Conservation (phyloP, 2,113 vertebrate genomes). For the Uria aalge region DNA sequence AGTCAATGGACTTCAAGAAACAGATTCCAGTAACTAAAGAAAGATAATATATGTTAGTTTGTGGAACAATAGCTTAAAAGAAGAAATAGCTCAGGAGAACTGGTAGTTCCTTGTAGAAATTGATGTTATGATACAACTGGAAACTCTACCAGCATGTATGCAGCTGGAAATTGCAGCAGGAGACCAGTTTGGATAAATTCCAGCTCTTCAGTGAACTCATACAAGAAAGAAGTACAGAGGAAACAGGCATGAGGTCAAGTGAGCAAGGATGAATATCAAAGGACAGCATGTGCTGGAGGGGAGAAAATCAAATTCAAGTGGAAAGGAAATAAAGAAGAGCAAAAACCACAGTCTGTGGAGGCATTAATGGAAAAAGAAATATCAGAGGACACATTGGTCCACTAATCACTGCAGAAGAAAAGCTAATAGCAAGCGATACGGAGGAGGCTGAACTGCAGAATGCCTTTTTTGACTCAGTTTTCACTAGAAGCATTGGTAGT, state of each 20-base stretch:
- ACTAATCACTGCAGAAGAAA: background rate
- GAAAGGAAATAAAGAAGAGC: background rate
- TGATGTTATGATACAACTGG: background rate
- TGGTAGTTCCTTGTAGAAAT: background rate
- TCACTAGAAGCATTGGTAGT: background rate
- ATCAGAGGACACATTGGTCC: background rate
- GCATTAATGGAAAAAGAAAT: background rate
- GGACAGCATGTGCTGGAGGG: background rate
- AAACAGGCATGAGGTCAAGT: background rate
- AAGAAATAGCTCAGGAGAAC: background rate
- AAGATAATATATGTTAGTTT: background rate
- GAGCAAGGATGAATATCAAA: constrained; percentile 10
- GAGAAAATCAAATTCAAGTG: constrained; percentile 3
- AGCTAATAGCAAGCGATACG: background rate
- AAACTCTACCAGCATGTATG: background rate
- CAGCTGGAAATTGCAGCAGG: background rate
- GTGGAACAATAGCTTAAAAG: background rate
- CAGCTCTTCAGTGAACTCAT: background rate
- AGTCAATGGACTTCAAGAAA: background rate
- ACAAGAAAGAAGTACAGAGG: background rate
- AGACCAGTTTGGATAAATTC: background rate
- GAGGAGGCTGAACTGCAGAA: background rate
- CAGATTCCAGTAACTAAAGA: background rate
- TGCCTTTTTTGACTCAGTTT: background rate
- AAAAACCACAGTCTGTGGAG: background rate